phyloP scores from a whole-genome alignment of 2,888 invertebrate species.

The Panzeria rudis region DNA sequence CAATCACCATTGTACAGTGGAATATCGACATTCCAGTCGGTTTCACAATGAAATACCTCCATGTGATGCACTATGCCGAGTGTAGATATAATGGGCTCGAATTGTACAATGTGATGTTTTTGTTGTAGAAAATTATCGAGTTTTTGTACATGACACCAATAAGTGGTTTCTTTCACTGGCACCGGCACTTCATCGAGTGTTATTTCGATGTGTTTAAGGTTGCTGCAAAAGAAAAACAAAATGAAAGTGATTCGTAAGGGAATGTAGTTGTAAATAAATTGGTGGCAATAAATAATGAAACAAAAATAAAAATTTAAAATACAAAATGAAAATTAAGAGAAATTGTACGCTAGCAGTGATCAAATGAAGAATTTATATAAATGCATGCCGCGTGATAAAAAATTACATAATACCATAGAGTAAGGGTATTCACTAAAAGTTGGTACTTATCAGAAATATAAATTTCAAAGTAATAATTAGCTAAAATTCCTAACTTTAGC shows the following conservation, averaged over 20 bases:
- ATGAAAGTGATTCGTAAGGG: background rate
- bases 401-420: background rate
- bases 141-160: slow-evolving; percentile 96
- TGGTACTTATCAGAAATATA: too few species aligned
- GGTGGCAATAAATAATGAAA: slow-evolving; percentile 19
- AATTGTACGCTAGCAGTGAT: background rate
- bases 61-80: slow-evolving; percentile 98
- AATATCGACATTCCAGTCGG: slow-evolving; percentile 87
- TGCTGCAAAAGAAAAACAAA: slow-evolving; percentile 74
- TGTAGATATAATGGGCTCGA: slow-evolving; percentile 93
- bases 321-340: slow-evolving; percentile 9
- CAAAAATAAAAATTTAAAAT: slow-evolving; percentile 6
- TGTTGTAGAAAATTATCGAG: slow-evolving; percentile 88
- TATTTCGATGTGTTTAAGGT: slow-evolving; percentile 86
- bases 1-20: slow-evolving; percentile 95
- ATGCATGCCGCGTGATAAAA: background rate
- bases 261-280: background rate
- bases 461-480: too few species aligned
- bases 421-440: too few species aligned
- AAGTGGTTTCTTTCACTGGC: slow-evolving; percentile 95
- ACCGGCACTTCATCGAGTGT: slow-evolving; percentile 88
- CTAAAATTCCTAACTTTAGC: too few species aligned
- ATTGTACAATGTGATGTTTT: slow-evolving; percentile 93
- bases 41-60: slow-evolving; percentile 98
- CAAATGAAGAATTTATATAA: background rate